Evolutionary conservation across 2,797 vertebrate genomes (phyloP).

Genomic region (Saxicola maurus): DNA sequence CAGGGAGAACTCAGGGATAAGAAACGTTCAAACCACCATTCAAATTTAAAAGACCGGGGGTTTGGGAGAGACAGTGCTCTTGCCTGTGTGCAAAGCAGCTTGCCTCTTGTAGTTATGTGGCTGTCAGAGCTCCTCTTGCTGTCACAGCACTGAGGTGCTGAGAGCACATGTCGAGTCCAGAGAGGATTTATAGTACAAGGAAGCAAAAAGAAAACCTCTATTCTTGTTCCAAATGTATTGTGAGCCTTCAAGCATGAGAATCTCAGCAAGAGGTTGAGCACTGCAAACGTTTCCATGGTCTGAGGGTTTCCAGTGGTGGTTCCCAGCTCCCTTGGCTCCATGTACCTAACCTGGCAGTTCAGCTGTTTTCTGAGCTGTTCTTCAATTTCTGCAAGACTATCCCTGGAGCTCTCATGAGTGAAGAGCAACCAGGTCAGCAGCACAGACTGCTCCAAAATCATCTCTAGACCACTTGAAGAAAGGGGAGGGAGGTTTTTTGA

Average conservation of each 20-base stretch:
- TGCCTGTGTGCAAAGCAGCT: neutral
- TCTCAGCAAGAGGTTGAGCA: neutral
- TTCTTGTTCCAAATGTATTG: neutral
- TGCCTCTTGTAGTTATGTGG: neutral
- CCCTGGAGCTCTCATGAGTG: neutral
- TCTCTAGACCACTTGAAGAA: neutral
- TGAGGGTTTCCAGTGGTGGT: neutral
- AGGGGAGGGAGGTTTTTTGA: neutral
- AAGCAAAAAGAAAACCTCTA: neutral
- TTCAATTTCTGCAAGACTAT: neutral
- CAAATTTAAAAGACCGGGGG: rapidly evolving
- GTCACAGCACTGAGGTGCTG: neutral
- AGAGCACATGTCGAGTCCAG: neutral
- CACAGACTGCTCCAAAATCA: neutral
- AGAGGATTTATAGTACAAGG: neutral
- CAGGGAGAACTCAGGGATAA: neutral
- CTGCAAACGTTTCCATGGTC: neutral
- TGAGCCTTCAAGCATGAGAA: neutral
- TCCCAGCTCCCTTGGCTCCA: neutral
- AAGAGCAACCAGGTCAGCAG: neutral
- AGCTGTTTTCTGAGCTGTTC: neutral
- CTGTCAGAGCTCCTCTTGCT: neutral
- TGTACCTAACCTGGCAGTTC: neutral
- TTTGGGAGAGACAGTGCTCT: neutral
- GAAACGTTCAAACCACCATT: neutral